Evolutionary conservation across 2,113 vertebrate genomes (phyloP), one percentile per base, ranked within the genome.

Genomic region (Callionymus lyra): DNA sequence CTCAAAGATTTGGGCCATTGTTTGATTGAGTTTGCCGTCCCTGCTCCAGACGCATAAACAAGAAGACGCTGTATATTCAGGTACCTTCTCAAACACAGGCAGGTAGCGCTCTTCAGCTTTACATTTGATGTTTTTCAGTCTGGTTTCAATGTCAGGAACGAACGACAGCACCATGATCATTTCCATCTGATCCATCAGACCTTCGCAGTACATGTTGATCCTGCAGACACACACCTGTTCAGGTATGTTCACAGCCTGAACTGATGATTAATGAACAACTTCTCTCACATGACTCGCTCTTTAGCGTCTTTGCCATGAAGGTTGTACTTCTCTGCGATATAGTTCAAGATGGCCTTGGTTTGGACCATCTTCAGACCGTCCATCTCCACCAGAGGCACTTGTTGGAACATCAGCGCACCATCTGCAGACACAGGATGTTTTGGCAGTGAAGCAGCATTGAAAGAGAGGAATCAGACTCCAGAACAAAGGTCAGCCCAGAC

Each of bases 351-450:
- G 1, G 91, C 89, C 52, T 78, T 90, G 6, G 86, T 86, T 72
- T 93, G 93, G 27, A 95, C 66, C 31, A 94, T 68, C 54, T 91
- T 89, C 90, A 96, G 84, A 34, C 89, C 90, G 6, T 98, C 93
- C 0, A 95, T 94, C 68, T 97, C 91, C 5, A 95, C 90, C 83
- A 94, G 10, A 0, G 94, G 93, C 33, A 98, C 78, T 63, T 97
- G 91, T 10, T 92, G 82, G 56, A 88, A 97, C 73, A 93, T 65
- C 67, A 98, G 82, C 1, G 4, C 45, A 62, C 86, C 90, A 56
- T 81, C 86, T 87, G 47, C 14, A 35, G 14, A 65, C 9, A 1
- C 44, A 41, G 13, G 3, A 44, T 6, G 36, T n/a, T n/a, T n/a
- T n/a, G n/a, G n/a, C n/a, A 6, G 16, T 10, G 8, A 45, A 45